Conservation (phyloP, 2,888 invertebrate species). For the Rosalia funebris region DNA sequence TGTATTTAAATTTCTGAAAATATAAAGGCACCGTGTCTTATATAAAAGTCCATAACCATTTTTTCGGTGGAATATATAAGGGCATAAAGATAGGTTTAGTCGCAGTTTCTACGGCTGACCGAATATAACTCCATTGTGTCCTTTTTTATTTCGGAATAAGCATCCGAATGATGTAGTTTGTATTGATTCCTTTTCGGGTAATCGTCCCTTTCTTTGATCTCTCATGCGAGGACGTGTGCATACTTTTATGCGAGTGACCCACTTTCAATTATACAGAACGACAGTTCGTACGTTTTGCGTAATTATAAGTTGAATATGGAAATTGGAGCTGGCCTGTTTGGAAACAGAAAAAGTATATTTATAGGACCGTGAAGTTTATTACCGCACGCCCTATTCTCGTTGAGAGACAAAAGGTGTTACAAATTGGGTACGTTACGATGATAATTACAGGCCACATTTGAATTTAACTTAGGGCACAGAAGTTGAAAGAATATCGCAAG, state of each 20-base stretch:
- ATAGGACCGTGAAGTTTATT: not conserved
- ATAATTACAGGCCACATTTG: not conserved
- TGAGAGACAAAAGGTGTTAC: not conserved
- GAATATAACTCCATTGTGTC: conserved; percentile 27
- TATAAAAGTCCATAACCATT: conserved; percentile 18
- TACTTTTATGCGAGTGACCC: conserved; percentile 25
- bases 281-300: conserved; percentile 17
- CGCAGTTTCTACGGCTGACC: conserved; percentile 27
- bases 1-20: not conserved
- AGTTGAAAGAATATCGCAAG: too few relatives aligned
- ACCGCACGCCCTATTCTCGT: not conserved
- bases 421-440: not conserved
- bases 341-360: conserved; percentile 1
- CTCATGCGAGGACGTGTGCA: conserved; percentile 25
- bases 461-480: too few relatives aligned
- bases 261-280: conserved; percentile 22
- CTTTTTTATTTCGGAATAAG: conserved; percentile 28
- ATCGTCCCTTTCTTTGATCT: conserved; percentile 25
- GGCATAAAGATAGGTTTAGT: conserved; percentile 25
- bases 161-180: conserved; percentile 27
- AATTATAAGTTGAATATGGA: conserved; percentile 20
- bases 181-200: conserved; percentile 28
- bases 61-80: conserved; percentile 23
- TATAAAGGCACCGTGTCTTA: conserved; percentile 13
- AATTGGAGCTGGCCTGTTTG: conserved; percentile 2